Conservation (phyloP, 2,797 vertebrate species). For the Sebastes elongatus region DNA sequence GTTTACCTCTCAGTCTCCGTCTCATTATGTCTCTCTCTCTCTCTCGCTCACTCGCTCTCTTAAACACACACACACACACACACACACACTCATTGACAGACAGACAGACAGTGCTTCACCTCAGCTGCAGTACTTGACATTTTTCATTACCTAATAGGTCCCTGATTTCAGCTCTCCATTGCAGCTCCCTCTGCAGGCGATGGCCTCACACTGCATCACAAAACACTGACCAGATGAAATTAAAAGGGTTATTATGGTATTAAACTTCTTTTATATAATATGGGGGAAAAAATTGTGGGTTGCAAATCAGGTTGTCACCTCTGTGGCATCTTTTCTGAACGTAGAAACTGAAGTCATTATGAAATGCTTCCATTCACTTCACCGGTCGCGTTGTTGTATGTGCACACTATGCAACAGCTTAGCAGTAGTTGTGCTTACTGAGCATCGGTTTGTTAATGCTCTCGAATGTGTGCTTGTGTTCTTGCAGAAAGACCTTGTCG, state of each 20-base stretch:
- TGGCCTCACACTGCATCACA: background rate
- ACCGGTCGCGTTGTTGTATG: background rate
- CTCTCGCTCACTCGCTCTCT: background rate
- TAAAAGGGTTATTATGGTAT: background rate
- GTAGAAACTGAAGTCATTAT: background rate
- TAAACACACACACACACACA: background rate
- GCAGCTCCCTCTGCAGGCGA: slow-evolving; percentile 34
- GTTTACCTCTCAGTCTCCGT: background rate
- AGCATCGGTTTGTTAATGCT: background rate
- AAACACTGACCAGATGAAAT: background rate
- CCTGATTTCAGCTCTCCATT: slow-evolving; percentile 6
- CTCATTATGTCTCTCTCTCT: background rate
- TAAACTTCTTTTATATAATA: background rate
- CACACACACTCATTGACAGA: background rate
- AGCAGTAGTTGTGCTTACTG: background rate
- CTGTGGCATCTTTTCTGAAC: background rate
- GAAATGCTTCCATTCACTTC: background rate
- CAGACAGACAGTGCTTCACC: slow-evolving; percentile 29
- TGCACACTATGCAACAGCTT: background rate
- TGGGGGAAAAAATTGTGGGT: background rate
- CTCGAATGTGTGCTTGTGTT: slow-evolving; percentile 12
- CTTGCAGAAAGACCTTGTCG: slow-evolving; percentile 91
- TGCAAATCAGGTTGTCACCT: background rate
- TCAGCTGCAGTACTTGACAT: slow-evolving; percentile 34
- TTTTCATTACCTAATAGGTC: slow-evolving; percentile 51